phyloP scores from a whole-genome alignment of 2,797 vertebrate species.

The Smutsia temminckii region DNA sequence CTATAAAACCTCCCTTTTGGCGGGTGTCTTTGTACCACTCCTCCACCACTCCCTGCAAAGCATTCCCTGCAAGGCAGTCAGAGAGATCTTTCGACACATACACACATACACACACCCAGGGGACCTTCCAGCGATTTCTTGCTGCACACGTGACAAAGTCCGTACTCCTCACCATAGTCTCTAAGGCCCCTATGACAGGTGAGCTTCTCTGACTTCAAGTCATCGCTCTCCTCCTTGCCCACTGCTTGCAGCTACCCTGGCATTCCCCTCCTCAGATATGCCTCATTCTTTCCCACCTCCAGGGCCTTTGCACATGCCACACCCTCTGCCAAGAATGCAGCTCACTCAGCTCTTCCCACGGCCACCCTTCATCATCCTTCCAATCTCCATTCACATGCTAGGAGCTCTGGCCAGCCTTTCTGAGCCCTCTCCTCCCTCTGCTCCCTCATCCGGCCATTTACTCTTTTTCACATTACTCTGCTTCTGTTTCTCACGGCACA shows the following conservation, averaged over 20 bases:
- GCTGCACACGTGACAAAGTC: not conserved
- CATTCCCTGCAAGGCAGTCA: not conserved
- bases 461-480: not conserved
- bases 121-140: not conserved
- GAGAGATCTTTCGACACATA: not conserved
- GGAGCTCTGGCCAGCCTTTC: rapidly evolving
- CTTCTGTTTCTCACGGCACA: not conserved
- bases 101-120: not conserved
- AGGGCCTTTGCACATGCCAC: too few species aligned
- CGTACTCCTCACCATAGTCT: not conserved
- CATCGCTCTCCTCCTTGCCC: not conserved
- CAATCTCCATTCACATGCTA: not conserved
- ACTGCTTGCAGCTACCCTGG: not conserved
- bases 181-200: not conserved
- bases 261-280: rapidly evolving
- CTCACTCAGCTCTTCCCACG: rapidly evolving
- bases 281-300: not conserved
- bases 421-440: not conserved
- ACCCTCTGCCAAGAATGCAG: not conserved
- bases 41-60: not conserved
- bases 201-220: not conserved
- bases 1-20: too few species aligned
- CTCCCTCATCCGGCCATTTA: not conserved
- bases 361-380: not conserved
- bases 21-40: not conserved